Evolutionary conservation across 2,888 invertebrate genomes (phyloP).

Genomic region (Eupithecia abbreviata): DNA sequence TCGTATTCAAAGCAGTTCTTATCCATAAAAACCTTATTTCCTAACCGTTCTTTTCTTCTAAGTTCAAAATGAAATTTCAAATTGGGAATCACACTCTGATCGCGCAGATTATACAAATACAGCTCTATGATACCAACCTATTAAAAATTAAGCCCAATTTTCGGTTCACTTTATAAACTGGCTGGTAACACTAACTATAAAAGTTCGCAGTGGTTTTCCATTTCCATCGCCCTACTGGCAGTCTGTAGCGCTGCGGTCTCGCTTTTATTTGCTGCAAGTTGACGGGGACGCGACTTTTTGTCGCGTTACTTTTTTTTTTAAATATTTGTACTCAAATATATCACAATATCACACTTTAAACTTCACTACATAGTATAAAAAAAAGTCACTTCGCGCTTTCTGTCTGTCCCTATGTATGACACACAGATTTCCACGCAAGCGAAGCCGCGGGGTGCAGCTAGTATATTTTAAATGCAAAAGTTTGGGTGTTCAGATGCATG

Average conservation of each 20-base stretch:
- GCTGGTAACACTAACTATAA: neutral
- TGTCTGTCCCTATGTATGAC: too few relatives aligned
- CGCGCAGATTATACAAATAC: neutral
- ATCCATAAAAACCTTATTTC: too few relatives aligned
- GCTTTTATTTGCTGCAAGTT: constrained; percentile 8
- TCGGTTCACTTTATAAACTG: neutral
- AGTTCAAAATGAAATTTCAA: neutral
- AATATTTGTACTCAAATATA: too few relatives aligned
- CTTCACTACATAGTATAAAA: too few relatives aligned
- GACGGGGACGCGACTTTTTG: neutral
- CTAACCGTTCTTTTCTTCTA: neutral
- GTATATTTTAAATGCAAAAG: too few relatives aligned
- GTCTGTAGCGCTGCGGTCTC: constrained; percentile 2
- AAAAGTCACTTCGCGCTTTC: too few relatives aligned
- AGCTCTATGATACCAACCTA: neutral
- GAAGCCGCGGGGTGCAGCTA: too few relatives aligned
- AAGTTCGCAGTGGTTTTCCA: constrained; percentile 10
- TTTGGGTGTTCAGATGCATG: too few relatives aligned
- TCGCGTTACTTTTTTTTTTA: neutral
- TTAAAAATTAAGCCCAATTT: neutral
- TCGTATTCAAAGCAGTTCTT: too few relatives aligned
- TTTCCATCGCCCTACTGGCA: neutral
- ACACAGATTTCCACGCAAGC: too few relatives aligned
- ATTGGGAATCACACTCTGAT: neutral
- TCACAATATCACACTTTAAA: too few relatives aligned